A percentile compares a stretch with the other conserved stretches of the same genome.
Conservation (phyloP, 2,797 vertebrate species). For the Poeciliopsis gracilis region DNA sequence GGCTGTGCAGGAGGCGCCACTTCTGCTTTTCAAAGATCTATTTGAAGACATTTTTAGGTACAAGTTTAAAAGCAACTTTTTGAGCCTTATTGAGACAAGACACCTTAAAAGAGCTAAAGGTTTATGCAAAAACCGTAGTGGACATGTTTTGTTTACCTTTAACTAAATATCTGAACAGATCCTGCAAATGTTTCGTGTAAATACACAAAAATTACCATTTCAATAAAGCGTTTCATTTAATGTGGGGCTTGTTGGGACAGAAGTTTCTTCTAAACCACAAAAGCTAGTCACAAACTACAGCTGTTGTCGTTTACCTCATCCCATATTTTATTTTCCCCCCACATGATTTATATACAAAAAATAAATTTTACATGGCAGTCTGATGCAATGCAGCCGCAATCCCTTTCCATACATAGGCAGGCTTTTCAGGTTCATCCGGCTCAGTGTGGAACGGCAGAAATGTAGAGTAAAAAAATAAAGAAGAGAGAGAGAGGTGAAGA, state of each 20-base stretch:
- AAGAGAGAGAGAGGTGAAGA: conserved; percentile 32
- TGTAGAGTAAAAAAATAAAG: conserved; percentile 8
- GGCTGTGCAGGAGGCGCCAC: no score
- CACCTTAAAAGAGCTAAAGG: no score
- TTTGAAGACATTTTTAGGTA: no score
- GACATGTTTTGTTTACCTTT: no score
- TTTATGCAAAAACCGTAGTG: no score
- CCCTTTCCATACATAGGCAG: conserved; percentile 10
- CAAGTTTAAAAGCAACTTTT: no score
- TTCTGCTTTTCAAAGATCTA: no score
- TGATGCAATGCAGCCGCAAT: conserved; percentile 10
- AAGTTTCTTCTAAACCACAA: background rate
- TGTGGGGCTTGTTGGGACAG: background rate
- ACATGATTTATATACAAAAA: background rate
- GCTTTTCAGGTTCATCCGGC: conserved; percentile 19
- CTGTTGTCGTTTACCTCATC: conserved; percentile 1
- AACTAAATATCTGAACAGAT: background rate
- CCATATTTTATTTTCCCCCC: conserved; percentile 1
- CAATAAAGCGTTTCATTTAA: background rate
- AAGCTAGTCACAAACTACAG: background rate
- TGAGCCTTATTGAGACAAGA: no score
- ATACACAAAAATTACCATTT: background rate
- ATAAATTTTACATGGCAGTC: conserved; percentile 2
- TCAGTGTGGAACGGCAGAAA: conserved; percentile 14
- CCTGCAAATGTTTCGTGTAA: background rate